phyloP scores from a whole-genome alignment of 2,797 vertebrate genomes.

The Anguilla obscura region DNA sequence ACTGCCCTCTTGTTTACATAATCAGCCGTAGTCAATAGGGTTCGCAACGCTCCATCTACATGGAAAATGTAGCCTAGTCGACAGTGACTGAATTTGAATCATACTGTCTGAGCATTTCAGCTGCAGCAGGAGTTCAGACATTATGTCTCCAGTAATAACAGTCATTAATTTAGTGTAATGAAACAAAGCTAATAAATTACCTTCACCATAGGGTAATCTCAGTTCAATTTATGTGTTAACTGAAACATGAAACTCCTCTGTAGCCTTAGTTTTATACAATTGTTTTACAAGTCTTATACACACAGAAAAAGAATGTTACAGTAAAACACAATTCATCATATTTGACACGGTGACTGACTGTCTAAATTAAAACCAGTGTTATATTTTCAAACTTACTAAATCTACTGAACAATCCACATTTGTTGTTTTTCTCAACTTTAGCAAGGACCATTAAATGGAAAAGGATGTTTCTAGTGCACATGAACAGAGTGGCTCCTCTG shows the following conservation, averaged over 20 bases:
- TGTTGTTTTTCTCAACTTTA: neutral
- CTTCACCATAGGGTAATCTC: constrained; percentile 15
- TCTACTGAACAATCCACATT: neutral
- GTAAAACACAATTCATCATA: neutral
- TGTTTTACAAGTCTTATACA: neutral
- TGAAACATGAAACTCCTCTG: constrained; percentile 15
- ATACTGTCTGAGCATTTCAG: neutral
- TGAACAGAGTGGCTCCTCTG: neutral
- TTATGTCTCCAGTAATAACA: neutral
- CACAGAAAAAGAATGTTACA: neutral
- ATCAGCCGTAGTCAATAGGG: neutral
- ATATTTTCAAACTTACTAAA: neutral
- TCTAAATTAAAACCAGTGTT: neutral
- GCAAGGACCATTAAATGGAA: neutral
- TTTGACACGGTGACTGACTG: neutral
- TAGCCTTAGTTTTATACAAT: neutral
- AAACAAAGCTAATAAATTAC: neutral
- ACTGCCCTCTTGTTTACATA: neutral
- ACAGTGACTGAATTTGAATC: neutral
- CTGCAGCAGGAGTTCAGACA: neutral
- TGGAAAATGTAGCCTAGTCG: neutral
- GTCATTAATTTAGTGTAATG: constrained; percentile 1
- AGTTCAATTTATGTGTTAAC: neutral
- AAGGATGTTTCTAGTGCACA: neutral
- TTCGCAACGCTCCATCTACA: neutral